phyloP scores from a whole-genome alignment of 2,797 vertebrate genomes.

The Manis pentadactyla region DNA sequence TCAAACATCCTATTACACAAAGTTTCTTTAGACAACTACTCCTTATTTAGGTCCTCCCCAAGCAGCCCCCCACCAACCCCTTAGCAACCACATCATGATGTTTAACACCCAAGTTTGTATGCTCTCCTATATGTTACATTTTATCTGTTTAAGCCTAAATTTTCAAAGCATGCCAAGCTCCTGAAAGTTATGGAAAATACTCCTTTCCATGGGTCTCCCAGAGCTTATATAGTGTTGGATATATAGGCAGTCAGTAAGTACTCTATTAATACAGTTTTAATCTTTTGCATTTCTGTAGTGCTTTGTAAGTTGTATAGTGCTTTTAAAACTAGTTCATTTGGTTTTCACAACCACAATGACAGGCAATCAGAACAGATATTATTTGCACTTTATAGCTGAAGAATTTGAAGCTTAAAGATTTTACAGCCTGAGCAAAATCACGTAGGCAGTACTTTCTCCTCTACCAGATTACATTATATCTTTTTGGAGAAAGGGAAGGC shows the following conservation, averaged over 20 bases:
- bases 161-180: not conserved
- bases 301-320: not conserved
- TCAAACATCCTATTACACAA: not conserved
- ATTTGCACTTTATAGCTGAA: constrained; percentile 15
- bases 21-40: not conserved
- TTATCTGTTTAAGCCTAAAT: not conserved
- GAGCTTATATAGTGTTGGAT: not conserved
- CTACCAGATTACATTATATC: not conserved
- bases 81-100: not conserved
- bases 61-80: not conserved
- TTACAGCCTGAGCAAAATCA: not conserved
- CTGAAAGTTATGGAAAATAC: not conserved
- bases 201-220: not conserved
- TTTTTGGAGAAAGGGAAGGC: not conserved
- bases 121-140: not conserved
- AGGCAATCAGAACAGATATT: not conserved
- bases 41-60: not conserved
- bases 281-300: not conserved
- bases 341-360: not conserved
- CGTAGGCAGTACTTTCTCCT: not conserved
- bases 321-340: constrained; percentile 20
- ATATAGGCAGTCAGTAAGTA: not conserved
- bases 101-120: constrained; percentile 11
- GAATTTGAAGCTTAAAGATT: not conserved
- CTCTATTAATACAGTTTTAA: not conserved